Conservation (phyloP, 2,888 invertebrate species). For the Leptothorax acervorum region DNA sequence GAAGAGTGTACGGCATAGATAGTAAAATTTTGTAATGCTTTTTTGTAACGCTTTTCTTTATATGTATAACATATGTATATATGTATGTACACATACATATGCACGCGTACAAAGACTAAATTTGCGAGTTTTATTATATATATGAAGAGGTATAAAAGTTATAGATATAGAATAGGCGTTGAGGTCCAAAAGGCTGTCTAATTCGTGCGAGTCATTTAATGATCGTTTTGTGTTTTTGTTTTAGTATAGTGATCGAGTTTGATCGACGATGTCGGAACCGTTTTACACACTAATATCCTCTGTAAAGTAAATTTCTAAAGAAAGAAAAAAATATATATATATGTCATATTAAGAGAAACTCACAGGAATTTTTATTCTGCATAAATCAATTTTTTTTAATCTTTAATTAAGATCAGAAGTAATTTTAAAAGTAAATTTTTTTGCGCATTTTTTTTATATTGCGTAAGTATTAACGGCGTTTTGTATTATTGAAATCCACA, state of each 20-base stretch:
- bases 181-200: slow-evolving; percentile 78
- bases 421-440: neutral
- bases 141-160: slow-evolving; percentile 84
- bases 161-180: slow-evolving; percentile 79
- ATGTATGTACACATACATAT: slow-evolving; percentile 47
- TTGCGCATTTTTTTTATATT: neutral
- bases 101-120: slow-evolving; percentile 64
- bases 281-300: neutral
- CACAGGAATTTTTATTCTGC: slow-evolving; percentile 1
- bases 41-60: slow-evolving; percentile 64
- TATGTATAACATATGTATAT: slow-evolving; percentile 26
- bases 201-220: slow-evolving; percentile 62
- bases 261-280: slow-evolving; percentile 24
- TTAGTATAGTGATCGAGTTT: slow-evolving; percentile 6
- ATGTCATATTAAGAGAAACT: neutral
- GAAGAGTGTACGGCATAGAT: slow-evolving; percentile 76
- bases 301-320: neutral
- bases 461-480: neutral
- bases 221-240: slow-evolving; percentile 9
- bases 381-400: neutral
- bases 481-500: neutral
- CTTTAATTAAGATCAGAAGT: neutral
- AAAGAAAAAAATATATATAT: neutral
- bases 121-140: slow-evolving; percentile 67
- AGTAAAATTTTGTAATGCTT: slow-evolving; percentile 73